Evolutionary conservation across 2,113 vertebrate species (phyloP).

Genomic region (Craseonycteris thonglongyai): DNA sequence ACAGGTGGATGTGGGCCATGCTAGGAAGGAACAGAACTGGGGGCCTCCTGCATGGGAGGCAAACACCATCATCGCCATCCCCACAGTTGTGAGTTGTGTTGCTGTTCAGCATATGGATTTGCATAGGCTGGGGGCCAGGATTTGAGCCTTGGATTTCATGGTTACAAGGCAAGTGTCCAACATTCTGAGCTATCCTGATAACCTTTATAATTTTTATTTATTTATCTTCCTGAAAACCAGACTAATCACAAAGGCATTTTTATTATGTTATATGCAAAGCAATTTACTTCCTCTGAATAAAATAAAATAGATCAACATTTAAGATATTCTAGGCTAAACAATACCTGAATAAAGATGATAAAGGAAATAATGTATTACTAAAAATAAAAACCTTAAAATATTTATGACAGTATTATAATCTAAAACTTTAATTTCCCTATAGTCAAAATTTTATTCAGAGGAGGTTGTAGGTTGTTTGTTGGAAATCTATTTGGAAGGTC

Average conservation of each 20-base stretch:
- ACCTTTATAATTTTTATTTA: too few relatives aligned
- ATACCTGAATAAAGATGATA: not conserved
- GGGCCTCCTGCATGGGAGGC: too few relatives aligned
- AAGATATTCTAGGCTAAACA: not conserved
- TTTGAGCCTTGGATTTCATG: too few relatives aligned
- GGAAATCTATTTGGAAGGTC: constrained; percentile 4
- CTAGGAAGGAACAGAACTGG: too few relatives aligned
- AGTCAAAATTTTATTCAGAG: constrained; percentile 48
- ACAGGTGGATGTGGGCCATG: too few relatives aligned
- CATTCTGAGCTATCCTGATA: too few relatives aligned
- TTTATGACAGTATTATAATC: constrained; percentile 10
- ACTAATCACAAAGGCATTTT: constrained; percentile 32
- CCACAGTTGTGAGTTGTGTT: too few relatives aligned
- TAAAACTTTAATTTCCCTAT: constrained; percentile 33
- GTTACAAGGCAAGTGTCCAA: too few relatives aligned
- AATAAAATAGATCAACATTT: constrained; percentile 11
- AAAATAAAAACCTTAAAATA: not conserved
- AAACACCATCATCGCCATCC: too few relatives aligned
- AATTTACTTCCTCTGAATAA: constrained; percentile 25
- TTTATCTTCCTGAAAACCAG: constrained; percentile 32
- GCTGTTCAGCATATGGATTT: too few relatives aligned
- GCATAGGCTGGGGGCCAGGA: too few relatives aligned
- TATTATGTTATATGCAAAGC: constrained; percentile 24
- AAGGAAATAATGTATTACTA: not conserved
- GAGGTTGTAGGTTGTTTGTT: not conserved